Evolutionary conservation across 1,140 invertebrate species (phyloP).

Genomic region (Anastrepha obliqua): DNA sequence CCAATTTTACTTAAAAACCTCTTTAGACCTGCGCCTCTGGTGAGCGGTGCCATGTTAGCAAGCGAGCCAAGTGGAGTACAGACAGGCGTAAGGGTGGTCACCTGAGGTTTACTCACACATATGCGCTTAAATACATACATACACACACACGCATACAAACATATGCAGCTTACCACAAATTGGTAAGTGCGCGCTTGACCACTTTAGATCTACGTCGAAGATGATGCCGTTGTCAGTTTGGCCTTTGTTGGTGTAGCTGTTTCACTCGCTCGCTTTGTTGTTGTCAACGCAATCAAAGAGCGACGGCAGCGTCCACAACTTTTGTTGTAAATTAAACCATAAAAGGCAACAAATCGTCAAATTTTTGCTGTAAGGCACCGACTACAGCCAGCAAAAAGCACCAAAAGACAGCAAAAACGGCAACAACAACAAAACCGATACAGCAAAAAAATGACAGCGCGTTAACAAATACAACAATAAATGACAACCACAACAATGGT

Average conservation of each 20-base stretch:
- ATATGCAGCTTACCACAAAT: too few relatives aligned
- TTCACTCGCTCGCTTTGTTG: not conserved
- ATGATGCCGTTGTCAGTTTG: not conserved
- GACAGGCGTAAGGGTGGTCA: too few relatives aligned
- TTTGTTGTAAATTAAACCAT: slow-evolving; percentile 69
- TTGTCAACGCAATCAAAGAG: not conserved
- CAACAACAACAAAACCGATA: not conserved
- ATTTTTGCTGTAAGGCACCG: slow-evolving; percentile 12
- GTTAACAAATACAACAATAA: slow-evolving; percentile 22
- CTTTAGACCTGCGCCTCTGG: too few relatives aligned
- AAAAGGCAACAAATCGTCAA: slow-evolving; percentile 58
- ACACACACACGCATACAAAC: too few relatives aligned
- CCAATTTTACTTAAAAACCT: too few relatives aligned
- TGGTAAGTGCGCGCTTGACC: too few relatives aligned
- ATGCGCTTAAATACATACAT: too few relatives aligned
- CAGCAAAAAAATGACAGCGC: not conserved
- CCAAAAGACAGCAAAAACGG: not conserved
- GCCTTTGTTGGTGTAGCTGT: not conserved
- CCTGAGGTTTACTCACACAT: too few relatives aligned
- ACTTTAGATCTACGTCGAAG: not conserved
- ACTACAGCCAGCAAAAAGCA: not conserved
- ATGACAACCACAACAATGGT: slow-evolving; percentile 4
- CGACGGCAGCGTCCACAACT: slow-evolving; percentile 54
- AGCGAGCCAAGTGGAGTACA: too few relatives aligned
- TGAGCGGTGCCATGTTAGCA: too few relatives aligned